Evolutionary conservation across 2,888 invertebrate species (phyloP).

Genomic region (Drosophila anomelani): DNA sequence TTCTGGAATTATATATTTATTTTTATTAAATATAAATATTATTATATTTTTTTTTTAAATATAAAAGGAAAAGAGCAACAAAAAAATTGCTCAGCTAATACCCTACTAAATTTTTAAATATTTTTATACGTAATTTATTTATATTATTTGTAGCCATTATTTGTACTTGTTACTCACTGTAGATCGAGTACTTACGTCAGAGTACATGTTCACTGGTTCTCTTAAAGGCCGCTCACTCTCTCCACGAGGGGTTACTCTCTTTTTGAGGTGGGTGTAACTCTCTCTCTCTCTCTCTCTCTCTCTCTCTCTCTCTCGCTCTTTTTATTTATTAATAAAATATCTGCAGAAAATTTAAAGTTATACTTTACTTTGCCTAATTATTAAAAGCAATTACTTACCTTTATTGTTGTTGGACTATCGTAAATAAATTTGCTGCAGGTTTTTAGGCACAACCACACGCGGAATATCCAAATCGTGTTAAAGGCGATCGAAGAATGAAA

Average conservation of each 20-base stretch:
- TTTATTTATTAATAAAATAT: not conserved
- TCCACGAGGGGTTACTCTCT: not conserved
- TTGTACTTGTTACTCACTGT: slow-evolving; percentile 9
- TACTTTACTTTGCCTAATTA: not conserved
- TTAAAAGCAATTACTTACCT: slow-evolving; percentile 4
- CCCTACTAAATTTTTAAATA: not conserved
- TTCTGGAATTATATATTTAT: slow-evolving; percentile 19
- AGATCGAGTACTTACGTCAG: slow-evolving; percentile 67
- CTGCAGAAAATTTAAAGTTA: slow-evolving; percentile 1
- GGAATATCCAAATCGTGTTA: slow-evolving; percentile 23
- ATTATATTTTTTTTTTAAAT: not conserved
- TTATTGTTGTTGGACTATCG: not conserved
- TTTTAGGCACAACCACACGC: slow-evolving; percentile 65
- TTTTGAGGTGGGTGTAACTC: not conserved
- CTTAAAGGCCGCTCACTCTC: not conserved
- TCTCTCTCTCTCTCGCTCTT: not conserved
- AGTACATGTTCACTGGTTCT: slow-evolving; percentile 37
- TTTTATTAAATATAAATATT: not conserved
- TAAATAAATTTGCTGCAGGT: slow-evolving; percentile 66
- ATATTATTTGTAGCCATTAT: not conserved
- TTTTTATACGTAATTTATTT: not conserved
- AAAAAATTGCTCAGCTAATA: not conserved
- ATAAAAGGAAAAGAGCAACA: not conserved
- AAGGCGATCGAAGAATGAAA: slow-evolving; percentile 17
- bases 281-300: not conserved